Conservation (phyloP, 2,113 vertebrate species). For the Chunga burmeisteri region DNA sequence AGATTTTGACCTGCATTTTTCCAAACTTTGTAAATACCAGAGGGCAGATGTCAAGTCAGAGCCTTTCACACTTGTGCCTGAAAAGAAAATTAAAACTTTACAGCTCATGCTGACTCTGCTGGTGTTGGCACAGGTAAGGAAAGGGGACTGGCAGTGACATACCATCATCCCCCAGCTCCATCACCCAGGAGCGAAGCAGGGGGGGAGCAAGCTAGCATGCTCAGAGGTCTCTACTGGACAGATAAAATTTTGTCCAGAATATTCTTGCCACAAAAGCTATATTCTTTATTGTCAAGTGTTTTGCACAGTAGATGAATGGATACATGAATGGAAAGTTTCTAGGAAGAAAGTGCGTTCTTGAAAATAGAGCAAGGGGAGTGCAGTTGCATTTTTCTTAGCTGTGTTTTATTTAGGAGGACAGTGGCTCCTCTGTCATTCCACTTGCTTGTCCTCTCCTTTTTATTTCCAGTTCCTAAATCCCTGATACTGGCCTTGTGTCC, state of each 20-base stretch:
- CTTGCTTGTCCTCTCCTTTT: not conserved
- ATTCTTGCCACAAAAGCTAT: not conserved
- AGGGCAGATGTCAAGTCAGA: not conserved
- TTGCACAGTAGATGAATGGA: not conserved
- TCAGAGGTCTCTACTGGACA: not conserved
- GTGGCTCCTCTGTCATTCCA: not conserved
- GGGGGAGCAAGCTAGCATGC: not conserved
- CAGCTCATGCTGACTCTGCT: not conserved
- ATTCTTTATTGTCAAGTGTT: not conserved
- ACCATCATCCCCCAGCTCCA: not conserved
- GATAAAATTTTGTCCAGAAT: not conserved
- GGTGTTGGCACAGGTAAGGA: not conserved
- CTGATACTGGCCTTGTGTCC: not conserved
- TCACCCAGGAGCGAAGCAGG: not conserved
- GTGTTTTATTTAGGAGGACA: not conserved
- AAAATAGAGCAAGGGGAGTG: not conserved
- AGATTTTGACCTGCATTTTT: not conserved
- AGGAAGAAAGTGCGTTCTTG: not conserved
- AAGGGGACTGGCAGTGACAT: not conserved
- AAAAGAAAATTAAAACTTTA: not conserved
- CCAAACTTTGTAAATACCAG: not conserved
- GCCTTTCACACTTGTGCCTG: not conserved
- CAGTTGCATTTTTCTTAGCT: not conserved
- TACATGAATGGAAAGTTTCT: not conserved
- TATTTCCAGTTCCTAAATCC: not conserved